A percentile compares a stretch with the other conserved stretches of the same genome.
phyloP scores from a whole-genome alignment of 2,797 vertebrate species.

The Linurgus olivaceus region DNA sequence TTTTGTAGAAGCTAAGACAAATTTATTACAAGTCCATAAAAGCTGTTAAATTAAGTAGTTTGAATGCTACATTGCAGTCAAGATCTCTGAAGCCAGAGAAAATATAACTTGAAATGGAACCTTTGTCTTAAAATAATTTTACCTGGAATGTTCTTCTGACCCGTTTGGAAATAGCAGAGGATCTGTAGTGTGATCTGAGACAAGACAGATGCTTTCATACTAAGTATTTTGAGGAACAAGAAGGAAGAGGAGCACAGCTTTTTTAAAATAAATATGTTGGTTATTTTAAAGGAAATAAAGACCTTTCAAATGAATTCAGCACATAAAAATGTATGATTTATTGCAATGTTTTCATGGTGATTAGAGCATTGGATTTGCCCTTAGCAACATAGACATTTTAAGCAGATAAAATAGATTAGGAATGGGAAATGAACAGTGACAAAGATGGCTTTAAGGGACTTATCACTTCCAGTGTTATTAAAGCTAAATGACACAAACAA shows the following conservation, averaged over 20 bases:
- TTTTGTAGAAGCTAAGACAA: background rate
- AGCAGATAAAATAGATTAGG: background rate
- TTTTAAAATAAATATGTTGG: background rate
- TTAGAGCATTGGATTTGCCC: background rate
- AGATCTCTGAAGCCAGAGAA: background rate
- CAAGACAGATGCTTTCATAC: background rate
- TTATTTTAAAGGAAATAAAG: background rate
- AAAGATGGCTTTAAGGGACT: background rate
- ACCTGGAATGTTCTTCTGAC: background rate
- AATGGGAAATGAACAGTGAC: background rate
- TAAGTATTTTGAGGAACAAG: background rate
- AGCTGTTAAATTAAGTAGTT: background rate
- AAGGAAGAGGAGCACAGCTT: background rate
- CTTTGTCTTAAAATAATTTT: background rate
- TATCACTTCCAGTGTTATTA: background rate
- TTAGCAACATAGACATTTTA: background rate
- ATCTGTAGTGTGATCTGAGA: background rate
- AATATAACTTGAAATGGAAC: background rate
- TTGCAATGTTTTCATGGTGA: background rate
- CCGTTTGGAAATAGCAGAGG: background rate
- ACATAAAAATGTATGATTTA: background rate
- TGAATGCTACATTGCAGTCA: background rate
- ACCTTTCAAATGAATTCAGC: background rate
- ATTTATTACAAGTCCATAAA: background rate
- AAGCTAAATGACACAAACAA: background rate